Evolutionary conservation across 2,113 vertebrate genomes (phyloP).

Genomic region (Noctilio leporinus): DNA sequence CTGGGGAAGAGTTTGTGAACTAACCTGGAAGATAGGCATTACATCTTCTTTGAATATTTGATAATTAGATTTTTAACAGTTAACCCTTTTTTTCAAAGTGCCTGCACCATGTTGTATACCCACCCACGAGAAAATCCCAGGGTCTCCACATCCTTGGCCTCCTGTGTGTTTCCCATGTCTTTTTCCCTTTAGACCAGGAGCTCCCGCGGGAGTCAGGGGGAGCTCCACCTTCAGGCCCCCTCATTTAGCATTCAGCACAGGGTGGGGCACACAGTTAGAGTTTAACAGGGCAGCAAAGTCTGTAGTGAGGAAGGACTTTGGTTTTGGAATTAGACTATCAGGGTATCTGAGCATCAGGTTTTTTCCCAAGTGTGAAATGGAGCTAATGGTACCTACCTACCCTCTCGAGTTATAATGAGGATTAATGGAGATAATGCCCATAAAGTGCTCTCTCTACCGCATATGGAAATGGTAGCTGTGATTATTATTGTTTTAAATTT

Average conservation of each 20-base stretch:
- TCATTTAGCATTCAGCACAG: not conserved
- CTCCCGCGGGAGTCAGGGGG: no score
- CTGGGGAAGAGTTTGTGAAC: not conserved
- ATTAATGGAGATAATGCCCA: not conserved
- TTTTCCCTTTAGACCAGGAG: not conserved
- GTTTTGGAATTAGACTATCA: not conserved
- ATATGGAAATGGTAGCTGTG: not conserved
- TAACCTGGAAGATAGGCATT: not conserved
- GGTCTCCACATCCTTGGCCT: not conserved
- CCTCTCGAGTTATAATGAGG: not conserved
- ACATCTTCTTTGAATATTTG: not conserved
- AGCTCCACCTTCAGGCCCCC: not conserved
- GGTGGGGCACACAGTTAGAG: not conserved
- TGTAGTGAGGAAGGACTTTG: not conserved
- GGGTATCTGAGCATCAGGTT: not conserved
- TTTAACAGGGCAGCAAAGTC: not conserved
- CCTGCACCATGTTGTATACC: no score
- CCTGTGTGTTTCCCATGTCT: not conserved
- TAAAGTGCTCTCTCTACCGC: not conserved
- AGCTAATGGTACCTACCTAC: rapidly evolving
- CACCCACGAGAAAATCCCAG: not conserved
- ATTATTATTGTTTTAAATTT: not conserved
- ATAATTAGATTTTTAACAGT: not conserved
- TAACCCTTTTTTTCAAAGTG: not conserved
- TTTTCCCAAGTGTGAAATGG: not conserved